These are phyloP conservation scores for Pomacea maculata DNA, from an alignment of 1,140 invertebrate species.

Conservation along the genomic window DNA sequence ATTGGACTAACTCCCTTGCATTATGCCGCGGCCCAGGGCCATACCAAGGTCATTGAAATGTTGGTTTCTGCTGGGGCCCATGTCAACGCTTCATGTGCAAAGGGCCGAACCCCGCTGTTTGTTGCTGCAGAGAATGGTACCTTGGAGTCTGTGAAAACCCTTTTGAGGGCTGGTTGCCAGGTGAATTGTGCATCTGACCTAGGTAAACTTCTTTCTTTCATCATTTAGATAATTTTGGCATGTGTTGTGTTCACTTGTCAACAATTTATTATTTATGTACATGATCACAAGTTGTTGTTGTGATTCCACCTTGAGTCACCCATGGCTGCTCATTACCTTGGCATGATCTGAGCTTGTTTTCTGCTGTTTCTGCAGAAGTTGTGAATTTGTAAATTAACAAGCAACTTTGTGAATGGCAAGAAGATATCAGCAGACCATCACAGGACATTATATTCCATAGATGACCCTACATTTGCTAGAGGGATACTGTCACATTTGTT, in stretches of 20 bases:
- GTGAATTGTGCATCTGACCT: neutral
- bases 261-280: too few relatives aligned
- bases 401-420: too few relatives aligned
- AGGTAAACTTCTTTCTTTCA: neutral
- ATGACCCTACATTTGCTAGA: too few relatives aligned
- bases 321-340: too few relatives aligned
- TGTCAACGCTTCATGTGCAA: neutral
- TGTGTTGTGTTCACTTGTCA: too few relatives aligned
- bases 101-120: neutral
- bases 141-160: neutral
- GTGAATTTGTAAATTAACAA: too few relatives aligned
- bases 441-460: too few relatives aligned
- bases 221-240: too few relatives aligned
- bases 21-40: constrained; percentile 8
- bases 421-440: too few relatives aligned
- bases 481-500: too few relatives aligned
- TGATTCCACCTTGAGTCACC: too few relatives aligned
- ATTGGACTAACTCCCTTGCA: constrained; percentile 12
- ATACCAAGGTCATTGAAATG: neutral
- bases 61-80: constrained; percentile 4
- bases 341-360: neutral
- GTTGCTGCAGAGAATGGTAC: constrained; percentile 14
- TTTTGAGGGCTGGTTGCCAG: neutral
- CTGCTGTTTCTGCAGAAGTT: neutral
- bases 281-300: too few relatives aligned